Evolutionary conservation across 2,797 vertebrate species (phyloP), one percentile per base, ranked within the genome.

Genomic region (Arrhamphus sclerolepis): DNA sequence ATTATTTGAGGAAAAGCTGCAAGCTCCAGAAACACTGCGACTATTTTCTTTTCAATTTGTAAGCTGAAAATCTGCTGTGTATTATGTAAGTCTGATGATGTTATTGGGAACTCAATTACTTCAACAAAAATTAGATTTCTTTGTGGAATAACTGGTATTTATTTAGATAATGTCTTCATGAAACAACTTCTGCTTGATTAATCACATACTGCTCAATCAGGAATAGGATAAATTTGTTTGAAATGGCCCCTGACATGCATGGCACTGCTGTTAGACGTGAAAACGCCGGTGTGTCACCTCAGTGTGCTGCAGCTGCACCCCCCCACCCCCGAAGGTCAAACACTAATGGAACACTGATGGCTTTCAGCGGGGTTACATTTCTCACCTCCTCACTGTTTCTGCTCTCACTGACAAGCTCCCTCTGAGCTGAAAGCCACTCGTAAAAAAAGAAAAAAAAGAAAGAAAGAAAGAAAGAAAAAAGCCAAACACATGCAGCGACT

Each of bases 291-390:
- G 50, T 62, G 68, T 75, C 75, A 41, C 77, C 61, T 75, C 56
- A 11, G 7, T 20, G 9, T 13, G 49, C 60, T 28, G 1, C 61
- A 7, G 41, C 60, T 63, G 53, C 0, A 52, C 44, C 34, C 24
- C 62, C 40, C 56, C 0, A 52, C 44, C 34, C 24, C 62, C 40
- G 34, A 56, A 49, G 54, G 54, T 75, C 61, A 17, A 34, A 55
- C 61, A 56, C 75, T 56, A 61, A 68, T 57, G 69, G 72, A 84
- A 87, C 82, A 89, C 79, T 83, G 61, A 72, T 60, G 72, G 65
- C 87, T 77, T 78, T 85, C 76, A 78, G 51, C 74, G 19, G 6
- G 70, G 63, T 53, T 24, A 9, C 78, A 29, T 58, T 75, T 84
- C 81, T 78, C 70, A 53, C 81, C 72, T 77, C 41, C 39, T 69